Evolutionary conservation across 2,113 vertebrate genomes (phyloP).

Genomic region (Turnix velox): DNA sequence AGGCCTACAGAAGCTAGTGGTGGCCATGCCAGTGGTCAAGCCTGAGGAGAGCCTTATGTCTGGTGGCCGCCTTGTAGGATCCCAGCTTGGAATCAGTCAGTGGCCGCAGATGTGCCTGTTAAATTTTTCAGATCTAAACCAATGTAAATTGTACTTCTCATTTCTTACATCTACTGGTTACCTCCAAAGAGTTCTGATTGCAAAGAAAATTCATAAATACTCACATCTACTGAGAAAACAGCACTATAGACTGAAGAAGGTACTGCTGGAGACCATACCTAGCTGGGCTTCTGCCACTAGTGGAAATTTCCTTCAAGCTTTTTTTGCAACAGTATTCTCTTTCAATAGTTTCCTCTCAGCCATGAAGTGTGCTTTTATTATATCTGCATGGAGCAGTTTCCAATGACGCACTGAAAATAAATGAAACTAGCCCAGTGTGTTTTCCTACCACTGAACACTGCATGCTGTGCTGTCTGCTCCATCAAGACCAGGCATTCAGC

Average conservation of each 20-base stretch:
- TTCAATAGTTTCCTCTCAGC: constrained; percentile 36
- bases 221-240: not conserved
- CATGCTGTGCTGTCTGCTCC: not conserved
- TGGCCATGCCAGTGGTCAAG: not conserved
- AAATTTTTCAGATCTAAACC: not conserved
- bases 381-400: not conserved
- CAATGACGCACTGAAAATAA: constrained; percentile 54
- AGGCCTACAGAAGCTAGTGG: accelerated
- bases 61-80: accelerated
- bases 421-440: constrained; percentile 18
- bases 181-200: not conserved
- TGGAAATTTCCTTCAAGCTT: constrained; percentile 59
- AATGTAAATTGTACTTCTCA: not conserved
- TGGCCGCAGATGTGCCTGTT: not conserved
- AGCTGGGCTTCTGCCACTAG: not conserved
- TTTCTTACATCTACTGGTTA: not conserved
- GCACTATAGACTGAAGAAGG: not conserved
- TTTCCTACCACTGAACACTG: not conserved
- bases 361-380: constrained; percentile 40
- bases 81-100: accelerated
- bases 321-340: constrained; percentile 52
- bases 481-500: constrained; percentile 3
- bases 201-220: not conserved
- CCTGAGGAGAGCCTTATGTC: not conserved
- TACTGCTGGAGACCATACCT: not conserved